Evolutionary conservation across 2,888 invertebrate genomes (phyloP).

Genomic region (Augiades crinisus): DNA sequence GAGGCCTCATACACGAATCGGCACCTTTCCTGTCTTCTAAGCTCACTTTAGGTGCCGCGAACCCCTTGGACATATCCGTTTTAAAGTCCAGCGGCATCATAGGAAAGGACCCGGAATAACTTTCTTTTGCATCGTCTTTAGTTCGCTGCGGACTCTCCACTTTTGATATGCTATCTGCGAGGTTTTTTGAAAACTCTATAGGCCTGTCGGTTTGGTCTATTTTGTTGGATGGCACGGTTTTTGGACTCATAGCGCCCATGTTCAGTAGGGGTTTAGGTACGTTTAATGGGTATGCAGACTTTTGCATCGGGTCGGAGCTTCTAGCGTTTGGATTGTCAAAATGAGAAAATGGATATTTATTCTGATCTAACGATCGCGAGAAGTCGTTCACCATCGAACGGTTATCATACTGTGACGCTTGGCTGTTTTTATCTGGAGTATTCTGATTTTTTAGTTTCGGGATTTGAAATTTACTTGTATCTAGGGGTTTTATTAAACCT

Average conservation of each 20-base stretch:
- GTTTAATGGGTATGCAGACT: slow-evolving; percentile 68
- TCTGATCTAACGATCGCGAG: slow-evolving; percentile 64
- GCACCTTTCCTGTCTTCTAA: slow-evolving; percentile 72
- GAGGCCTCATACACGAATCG: slow-evolving; percentile 72
- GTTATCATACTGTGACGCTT: slow-evolving; percentile 64
- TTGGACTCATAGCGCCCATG: slow-evolving; percentile 70
- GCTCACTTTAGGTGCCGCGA: slow-evolving; percentile 68
- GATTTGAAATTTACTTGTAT: slow-evolving; percentile 93
- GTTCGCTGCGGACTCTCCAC: slow-evolving; percentile 59
- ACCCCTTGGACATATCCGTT: slow-evolving; percentile 71
- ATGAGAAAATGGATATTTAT: slow-evolving; percentile 70
- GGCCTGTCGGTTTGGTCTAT: slow-evolving; percentile 58
- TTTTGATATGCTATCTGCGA: slow-evolving; percentile 64
- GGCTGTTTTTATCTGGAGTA: slow-evolving; percentile 71
- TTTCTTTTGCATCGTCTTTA: slow-evolving; percentile 67
- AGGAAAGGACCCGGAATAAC: slow-evolving; percentile 57
- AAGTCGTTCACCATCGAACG: slow-evolving; percentile 73
- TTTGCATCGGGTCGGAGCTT: slow-evolving; percentile 60
- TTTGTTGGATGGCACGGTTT: slow-evolving; percentile 55
- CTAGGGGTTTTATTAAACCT: slow-evolving; percentile 88
- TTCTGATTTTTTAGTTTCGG: slow-evolving; percentile 85
- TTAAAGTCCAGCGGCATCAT: slow-evolving; percentile 70
- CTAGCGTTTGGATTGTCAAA: slow-evolving; percentile 62
- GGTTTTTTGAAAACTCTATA: slow-evolving; percentile 61
- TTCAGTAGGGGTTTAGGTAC: slow-evolving; percentile 72